phyloP scores from a whole-genome alignment of 2,888 invertebrate species.

The Amaurobius ferox region DNA sequence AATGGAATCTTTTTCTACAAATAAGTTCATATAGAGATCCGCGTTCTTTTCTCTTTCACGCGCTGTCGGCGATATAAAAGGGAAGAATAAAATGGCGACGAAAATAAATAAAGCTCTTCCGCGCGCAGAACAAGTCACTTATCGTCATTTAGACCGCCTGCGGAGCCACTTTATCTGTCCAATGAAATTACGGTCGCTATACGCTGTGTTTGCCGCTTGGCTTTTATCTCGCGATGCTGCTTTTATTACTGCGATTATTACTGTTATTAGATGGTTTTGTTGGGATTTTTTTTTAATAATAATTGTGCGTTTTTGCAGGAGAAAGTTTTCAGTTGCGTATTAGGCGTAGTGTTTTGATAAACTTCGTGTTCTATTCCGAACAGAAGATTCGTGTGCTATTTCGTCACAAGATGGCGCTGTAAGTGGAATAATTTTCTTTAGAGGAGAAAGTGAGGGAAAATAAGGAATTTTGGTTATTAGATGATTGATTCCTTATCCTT shows the following conservation, averaged over 20 bases:
- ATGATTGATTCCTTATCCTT: too few relatives aligned
- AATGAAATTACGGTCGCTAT: conserved; percentile 1
- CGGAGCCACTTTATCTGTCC: conserved; percentile 10
- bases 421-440: too few relatives aligned
- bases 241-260: background rate
- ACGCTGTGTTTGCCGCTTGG: background rate
- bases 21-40: conserved; percentile 4
- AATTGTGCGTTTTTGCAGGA: background rate
- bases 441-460: too few relatives aligned
- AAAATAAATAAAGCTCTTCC: background rate
- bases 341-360: background rate
- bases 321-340: background rate
- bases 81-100: background rate
- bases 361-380: too few relatives aligned
- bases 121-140: conserved; percentile 12
- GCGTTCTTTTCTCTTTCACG: conserved; percentile 10
- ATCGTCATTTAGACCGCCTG: conserved; percentile 6
- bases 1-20: background rate
- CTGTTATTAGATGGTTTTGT: background rate
- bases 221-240: background rate
- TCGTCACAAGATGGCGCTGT: background rate
- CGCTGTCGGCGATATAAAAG: background rate
- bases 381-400: background rate
- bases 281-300: background rate
- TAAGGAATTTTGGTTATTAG: too few relatives aligned